Evolutionary conservation across 2,797 vertebrate genomes (phyloP).

Genomic region (Manis crassicaudata): DNA sequence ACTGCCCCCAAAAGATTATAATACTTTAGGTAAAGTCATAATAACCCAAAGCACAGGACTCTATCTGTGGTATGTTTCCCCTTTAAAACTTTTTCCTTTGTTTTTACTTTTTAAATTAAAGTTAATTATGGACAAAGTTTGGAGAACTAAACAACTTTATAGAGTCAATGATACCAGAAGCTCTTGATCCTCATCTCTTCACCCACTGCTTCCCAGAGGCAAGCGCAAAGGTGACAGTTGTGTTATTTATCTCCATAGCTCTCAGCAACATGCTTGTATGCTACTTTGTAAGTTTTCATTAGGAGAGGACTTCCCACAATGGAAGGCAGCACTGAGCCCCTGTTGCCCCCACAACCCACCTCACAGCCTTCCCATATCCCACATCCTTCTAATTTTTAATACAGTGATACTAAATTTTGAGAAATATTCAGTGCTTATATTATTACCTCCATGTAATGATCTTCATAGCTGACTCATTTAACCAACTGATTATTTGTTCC

Average conservation of each 20-base stretch:
- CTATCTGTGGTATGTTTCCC: not conserved
- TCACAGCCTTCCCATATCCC: not conserved
- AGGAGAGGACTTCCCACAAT: not conserved
- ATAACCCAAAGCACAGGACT: not conserved
- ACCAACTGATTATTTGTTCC: constrained; percentile 23
- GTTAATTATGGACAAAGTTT: not conserved
- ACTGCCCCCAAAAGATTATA: not conserved
- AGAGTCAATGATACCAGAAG: not conserved
- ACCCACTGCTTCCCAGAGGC: not conserved
- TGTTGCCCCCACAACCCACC: not conserved
- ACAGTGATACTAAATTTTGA: not conserved
- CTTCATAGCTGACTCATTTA: constrained; percentile 46
- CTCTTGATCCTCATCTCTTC: not conserved
- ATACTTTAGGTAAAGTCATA: not conserved
- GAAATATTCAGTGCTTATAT: not conserved
- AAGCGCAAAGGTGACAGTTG: not conserved
- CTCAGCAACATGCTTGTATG: not conserved
- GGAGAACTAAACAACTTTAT: not conserved
- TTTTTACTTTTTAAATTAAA: constrained; percentile 4
- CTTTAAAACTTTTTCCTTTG: not conserved
- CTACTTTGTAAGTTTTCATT: not conserved
- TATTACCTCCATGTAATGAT: constrained; percentile 11
- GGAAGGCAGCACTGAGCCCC: not conserved
- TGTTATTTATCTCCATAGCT: not conserved
- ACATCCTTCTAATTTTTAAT: not conserved